Base-by-base conservation (phyloP, 2,888 invertebrate species). In the Neoscelio sp. region DNA sequence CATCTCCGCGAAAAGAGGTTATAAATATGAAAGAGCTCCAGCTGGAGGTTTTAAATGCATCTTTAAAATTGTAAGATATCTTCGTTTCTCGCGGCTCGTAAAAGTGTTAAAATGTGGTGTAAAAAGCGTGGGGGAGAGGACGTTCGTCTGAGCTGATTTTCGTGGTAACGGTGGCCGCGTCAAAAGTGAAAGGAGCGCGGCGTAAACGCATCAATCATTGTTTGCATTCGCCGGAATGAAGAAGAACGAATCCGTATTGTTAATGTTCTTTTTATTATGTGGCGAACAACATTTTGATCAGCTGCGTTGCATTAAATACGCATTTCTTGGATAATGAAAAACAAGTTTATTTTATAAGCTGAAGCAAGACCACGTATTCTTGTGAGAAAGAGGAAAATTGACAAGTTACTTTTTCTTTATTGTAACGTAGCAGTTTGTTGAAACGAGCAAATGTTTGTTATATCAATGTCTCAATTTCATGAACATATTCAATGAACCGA, bases 21-120 rank as follows among this genome's bases (percentile, higher is more conserved):
- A 67, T 75, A 67, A 75, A 67, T 67, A 75, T 67, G 60, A 67
- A 67, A 65, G 65, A 75, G 35, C 50, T 28, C n/a, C 58, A 38
- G 50, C 28, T 15, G 40, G 50, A 74, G 54, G 52, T 52, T 56
- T 28, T 35, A 8, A 8, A 35, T 23, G 42, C 23, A 35, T 30
- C 65, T 65, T 64, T 42, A 48, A 58, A 54, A 60, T 75, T 67
- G 60, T 26, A 65, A 75, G 52, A 35, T 48, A 50, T 28, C 67
- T 67, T 48, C 50, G 44, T 67, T 75, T 42, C 75, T 67, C 52
- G 58, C 58, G 60, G 67, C 58, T 75, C 75, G 52, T 67, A 67
- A 65, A 75, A 60, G 60, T 64, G 75, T 67, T 75, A 23, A 58
- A 65, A 48, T 56, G 58, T 42, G 50, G 38, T 28, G 64, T 58